Evolutionary conservation across 92 coral and sea anemone species (phyloP).

Genomic region (Umimayanthus chanpuru): DNA sequence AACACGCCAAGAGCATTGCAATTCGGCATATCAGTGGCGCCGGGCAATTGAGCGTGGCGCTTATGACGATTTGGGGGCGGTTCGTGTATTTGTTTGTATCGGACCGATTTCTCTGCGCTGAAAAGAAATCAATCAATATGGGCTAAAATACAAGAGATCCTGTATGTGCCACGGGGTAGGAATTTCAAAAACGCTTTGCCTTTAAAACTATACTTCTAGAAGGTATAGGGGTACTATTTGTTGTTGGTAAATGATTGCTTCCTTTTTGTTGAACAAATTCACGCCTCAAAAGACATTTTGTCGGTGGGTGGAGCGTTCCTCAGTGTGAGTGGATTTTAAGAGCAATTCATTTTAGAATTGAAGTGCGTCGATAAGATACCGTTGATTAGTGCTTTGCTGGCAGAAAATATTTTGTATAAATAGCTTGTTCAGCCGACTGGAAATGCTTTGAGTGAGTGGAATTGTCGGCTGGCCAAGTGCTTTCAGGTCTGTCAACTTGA

Average conservation of each 20-base stretch:
- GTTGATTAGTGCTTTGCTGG: neutral
- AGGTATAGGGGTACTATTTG: neutral
- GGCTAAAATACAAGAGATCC: neutral
- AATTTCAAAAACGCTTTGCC: neutral
- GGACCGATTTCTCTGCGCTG: neutral
- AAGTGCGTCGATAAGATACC: neutral
- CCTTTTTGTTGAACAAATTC: too few relatives aligned
- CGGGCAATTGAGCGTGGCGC: neutral
- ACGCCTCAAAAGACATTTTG: neutral
- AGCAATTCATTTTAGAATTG: neutral
- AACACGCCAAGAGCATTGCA: neutral
- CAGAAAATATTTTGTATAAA: neutral
- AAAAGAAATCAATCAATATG: neutral
- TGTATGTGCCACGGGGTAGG: neutral
- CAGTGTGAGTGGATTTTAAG: neutral
- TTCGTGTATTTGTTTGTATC: neutral
- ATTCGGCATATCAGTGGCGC: neutral
- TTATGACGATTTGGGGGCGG: neutral
- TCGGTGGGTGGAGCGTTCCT: neutral
- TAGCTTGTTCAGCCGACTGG: neutral
- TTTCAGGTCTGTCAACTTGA: neutral
- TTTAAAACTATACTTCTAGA: neutral
- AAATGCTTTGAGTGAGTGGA: too few relatives aligned
- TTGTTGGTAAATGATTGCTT: neutral
- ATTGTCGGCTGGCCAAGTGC: too few relatives aligned